phyloP scores from a whole-genome alignment of 2,113 vertebrate species.

The Sylvia atricapilla region DNA sequence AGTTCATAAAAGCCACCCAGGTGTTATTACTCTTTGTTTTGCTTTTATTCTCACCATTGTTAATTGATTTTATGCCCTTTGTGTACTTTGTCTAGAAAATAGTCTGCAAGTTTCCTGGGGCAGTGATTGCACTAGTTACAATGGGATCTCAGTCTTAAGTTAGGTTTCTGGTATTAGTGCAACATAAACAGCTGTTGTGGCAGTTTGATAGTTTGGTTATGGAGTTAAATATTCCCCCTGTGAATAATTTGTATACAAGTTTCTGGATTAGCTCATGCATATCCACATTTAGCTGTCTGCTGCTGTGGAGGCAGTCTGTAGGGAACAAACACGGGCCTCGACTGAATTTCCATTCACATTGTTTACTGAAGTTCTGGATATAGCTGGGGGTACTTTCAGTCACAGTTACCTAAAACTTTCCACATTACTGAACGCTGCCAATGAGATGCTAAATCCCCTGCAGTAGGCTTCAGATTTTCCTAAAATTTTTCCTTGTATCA shows the following conservation, averaged over 20 bases:
- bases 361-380: background rate
- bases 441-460: background rate
- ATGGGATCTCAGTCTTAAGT: background rate
- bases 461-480: background rate
- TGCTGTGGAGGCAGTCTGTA: background rate
- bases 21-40: background rate
- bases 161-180: slow-evolving; percentile 12
- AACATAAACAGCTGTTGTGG: slow-evolving; percentile 6
- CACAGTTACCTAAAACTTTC: slow-evolving; percentile 3
- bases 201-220: slow-evolving; percentile 33
- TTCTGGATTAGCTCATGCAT: slow-evolving; percentile 14
- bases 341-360: background rate
- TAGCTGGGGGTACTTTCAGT: background rate
- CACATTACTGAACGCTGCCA: background rate
- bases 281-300: slow-evolving; percentile 30
- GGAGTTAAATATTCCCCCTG: background rate
- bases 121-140: background rate
- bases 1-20: background rate
- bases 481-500: background rate
- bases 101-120: background rate
- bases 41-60: background rate
- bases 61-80: slow-evolving; percentile 5
- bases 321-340: background rate
- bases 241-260: slow-evolving; percentile 28
- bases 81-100: background rate